phyloP scores from a whole-genome alignment of 2,113 vertebrate genomes.

The Salvelinus sp. region DNA sequence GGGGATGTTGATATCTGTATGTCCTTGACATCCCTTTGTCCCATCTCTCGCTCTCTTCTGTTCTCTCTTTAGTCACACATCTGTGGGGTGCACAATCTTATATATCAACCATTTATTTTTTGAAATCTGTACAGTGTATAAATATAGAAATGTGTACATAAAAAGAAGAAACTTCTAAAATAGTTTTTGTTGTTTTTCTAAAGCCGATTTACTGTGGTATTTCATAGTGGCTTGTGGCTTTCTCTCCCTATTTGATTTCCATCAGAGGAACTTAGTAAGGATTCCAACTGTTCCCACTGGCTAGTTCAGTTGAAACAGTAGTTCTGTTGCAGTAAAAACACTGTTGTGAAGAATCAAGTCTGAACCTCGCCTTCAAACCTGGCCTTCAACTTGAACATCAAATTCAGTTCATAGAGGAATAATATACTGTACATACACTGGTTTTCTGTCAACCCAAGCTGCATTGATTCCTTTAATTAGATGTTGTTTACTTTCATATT shows the following conservation, averaged over 20 bases:
- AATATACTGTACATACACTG: not conserved
- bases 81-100: constrained; percentile 71
- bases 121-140: constrained; percentile 78
- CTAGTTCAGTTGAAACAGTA: too few species aligned
- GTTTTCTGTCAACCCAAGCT: not conserved
- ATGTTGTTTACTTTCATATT: not conserved
- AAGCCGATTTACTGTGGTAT: not conserved
- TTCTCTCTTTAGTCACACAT: constrained; percentile 64
- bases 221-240: too few species aligned
- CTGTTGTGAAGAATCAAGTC: constrained; percentile 1
- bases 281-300: too few species aligned
- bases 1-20: constrained; percentile 66
- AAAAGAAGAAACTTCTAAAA: constrained; percentile 63
- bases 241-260: too few species aligned
- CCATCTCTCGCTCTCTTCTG: constrained; percentile 43
- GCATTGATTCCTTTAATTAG: not conserved
- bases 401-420: constrained; percentile 42
- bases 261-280: too few species aligned
- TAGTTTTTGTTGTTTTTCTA: constrained; percentile 46
- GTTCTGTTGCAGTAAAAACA: too few species aligned
- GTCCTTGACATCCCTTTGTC: constrained; percentile 56
- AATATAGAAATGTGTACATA: constrained; percentile 78
- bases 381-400: not conserved
- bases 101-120: constrained; percentile 75
- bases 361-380: not conserved